Evolutionary conservation across 2,797 vertebrate genomes (phyloP), one percentile per base, ranked within the genome.

Genomic region (Acanthurus leucopareius): DNA sequence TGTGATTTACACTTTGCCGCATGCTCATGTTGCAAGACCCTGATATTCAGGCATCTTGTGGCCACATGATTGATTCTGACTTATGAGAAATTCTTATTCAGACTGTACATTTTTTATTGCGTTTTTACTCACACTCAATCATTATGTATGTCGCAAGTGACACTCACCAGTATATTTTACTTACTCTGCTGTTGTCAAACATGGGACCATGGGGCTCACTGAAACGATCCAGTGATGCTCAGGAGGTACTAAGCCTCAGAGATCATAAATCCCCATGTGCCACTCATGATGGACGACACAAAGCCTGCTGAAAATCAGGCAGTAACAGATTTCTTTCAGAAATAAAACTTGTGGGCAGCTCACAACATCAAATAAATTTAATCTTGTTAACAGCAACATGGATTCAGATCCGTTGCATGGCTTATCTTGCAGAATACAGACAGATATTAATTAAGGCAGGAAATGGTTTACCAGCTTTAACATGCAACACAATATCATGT

Each of bases 11-110:
- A 7, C 32, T 35, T 7, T 47, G 42, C 42, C 38, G 49, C 45
- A 58, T 63, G 38, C 40, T 75, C 68, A 22, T 51, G 49, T 76
- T 79, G 56, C 52, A 72, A 58, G 5, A 78, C 8, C 10, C n/a
- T 56, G 63, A 79, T 71, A 76, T 75, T 45, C n/a, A 49, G 60
- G 17, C 56, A 66, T 35, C 71, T 45, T 44, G 10, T 71, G 22
- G 54, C 32, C 51, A 61, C 28, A 22, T 48, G 65, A 53, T 59
- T 44, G 65, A 53, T 59, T 42, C 59, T 59, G n/a, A 61, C 53
- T 40, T 63, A 58, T 63, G 28, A 56, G 38, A 11, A 57, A 53
- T 49, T 70, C 16, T 25, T 0, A 53, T 60, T 25, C 48, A 54
- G 44, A 47, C 63, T 4, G 8, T 17, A 10, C n/a, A 42, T 10